Evolutionary conservation across 2,113 vertebrate species (phyloP), one percentile per base, ranked within the genome.

Genomic region (Oncorhynchus kisutch): DNA sequence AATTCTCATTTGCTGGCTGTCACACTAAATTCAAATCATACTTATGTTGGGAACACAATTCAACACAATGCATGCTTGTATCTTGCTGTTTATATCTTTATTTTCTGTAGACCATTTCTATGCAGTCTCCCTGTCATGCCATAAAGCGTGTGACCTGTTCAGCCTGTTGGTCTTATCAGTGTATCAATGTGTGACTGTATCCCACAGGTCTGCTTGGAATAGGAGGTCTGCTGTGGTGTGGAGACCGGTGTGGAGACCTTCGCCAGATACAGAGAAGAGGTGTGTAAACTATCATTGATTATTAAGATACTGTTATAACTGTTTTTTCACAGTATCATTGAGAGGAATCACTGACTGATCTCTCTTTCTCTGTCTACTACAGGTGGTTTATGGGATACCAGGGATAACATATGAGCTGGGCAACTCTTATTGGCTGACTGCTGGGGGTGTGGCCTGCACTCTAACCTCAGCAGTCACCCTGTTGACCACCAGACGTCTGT

Each of bases 221-320:
- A 14, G 65, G 27, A 34, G 65, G 65, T 6, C 51, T 27, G 70
- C 4, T 71, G 70, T 71, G 70, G 70, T 57, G 67, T 70, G 67
- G 70, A 71, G 5, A 71, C 51, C 16, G 70, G 70, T 57, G 67
- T 70, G 67, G 70, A 71, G 5, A 71, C 51, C 16, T 59, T 57
- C 51, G 11, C 4, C 70, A 57, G 70, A 9, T 6, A 27, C 70
- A 57, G 70, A 4, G 20, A 27, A 25, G 49, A 49, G 39, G 48
- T 51, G 45, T 45, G 69, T 71, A 51, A 45, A 45, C 39, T 45
- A 9, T 11, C 39, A 11, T 45, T 45, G 39, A 45, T 45, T 45
- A 45, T 45, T 45, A 45, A 45, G 39, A 11, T 45, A 45, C 8
- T 45, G 8, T 45, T 45, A 45, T 2, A 45, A 45, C 39, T 6